Evolutionary conservation across 2,888 invertebrate genomes (phyloP), one percentile per base, ranked within the genome.

Genomic region (Chloroclysta siterata): DNA sequence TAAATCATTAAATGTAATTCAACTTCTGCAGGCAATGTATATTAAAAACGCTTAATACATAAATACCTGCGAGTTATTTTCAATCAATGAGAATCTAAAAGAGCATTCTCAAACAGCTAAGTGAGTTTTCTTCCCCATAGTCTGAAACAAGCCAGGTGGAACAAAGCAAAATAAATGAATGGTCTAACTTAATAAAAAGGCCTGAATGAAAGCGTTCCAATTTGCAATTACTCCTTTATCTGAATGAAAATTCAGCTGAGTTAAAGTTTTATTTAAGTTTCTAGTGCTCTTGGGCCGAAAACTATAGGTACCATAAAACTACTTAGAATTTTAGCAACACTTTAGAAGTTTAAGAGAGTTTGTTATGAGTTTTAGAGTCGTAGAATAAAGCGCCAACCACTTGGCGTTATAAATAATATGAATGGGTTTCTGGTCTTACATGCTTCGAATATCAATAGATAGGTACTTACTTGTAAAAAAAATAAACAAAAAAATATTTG

Each of bases 91-190:
- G 11, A 17, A 15, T 44, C 15, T 15, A 48, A 48, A 48, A n/a
- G 28, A 48, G n/a, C 28, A 52, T 15, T 52, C 11, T 39, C 39
- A 15, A 39, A 36, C 39, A 39, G 17, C 41, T 54, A 46, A 46
- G 33, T 15, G 46, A 53, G 44, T 53, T 44, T 53, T 10, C 39
- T 28, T 28, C 36, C 42, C 10, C 17, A 56, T 56, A 56, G 56
- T 48, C 47, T 48, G 39, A 56, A 56, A 48, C 48, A 48, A 50
- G 48, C 56, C 56, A 56, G 56, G 56, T 56, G 41, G 56, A 56
- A 56, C 17, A 15, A 48, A 56, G 41, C 22, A 48, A 48, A 56
- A 56, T 48, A n/a, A 56, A 56, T 50, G 48, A 56, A 56, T 47
- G 48, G 14, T 28, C 17, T 39, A 56, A 56, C 47, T 48, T 55